Evolutionary conservation across 2,797 vertebrate species (phyloP).

Genomic region (Pangasius larnaudii): DNA sequence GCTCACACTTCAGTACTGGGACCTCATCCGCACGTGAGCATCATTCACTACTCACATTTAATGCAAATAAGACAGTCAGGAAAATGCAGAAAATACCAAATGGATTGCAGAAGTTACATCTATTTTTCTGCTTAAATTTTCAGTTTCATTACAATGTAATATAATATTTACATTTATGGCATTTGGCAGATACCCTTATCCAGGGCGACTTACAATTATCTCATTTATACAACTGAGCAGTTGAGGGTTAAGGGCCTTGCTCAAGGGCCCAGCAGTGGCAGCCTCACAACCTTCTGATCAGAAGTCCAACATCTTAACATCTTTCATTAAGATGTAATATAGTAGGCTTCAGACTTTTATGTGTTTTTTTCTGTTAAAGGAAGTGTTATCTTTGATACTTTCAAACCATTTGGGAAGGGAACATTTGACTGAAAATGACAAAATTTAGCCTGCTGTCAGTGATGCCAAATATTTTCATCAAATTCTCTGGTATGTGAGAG

Average conservation of each 20-base stretch:
- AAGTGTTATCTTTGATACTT: neutral
- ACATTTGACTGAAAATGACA: neutral
- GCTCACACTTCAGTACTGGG: conserved; percentile 89
- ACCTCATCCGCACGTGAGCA: conserved; percentile 86
- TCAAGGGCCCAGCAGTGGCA: too few species aligned
- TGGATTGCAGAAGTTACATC: neutral
- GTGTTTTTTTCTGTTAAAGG: neutral
- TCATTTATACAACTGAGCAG: too few species aligned
- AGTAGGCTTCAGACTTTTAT: neutral
- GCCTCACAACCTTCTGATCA: too few species aligned
- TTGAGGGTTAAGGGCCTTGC: too few species aligned
- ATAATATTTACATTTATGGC: neutral
- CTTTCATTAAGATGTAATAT: neutral
- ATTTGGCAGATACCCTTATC: too few species aligned
- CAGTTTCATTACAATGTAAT: neutral
- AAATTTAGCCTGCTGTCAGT: neutral
- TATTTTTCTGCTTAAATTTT: neutral
- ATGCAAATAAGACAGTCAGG: neutral
- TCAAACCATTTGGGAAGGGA: neutral
- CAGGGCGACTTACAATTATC: too few species aligned
- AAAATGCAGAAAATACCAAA: neutral
- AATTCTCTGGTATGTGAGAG: neutral
- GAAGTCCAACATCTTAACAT: too few species aligned
- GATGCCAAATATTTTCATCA: neutral
- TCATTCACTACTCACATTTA: neutral